Evolutionary conservation across 2,888 invertebrate genomes (phyloP).

Genomic region (Xylocampa areola): DNA sequence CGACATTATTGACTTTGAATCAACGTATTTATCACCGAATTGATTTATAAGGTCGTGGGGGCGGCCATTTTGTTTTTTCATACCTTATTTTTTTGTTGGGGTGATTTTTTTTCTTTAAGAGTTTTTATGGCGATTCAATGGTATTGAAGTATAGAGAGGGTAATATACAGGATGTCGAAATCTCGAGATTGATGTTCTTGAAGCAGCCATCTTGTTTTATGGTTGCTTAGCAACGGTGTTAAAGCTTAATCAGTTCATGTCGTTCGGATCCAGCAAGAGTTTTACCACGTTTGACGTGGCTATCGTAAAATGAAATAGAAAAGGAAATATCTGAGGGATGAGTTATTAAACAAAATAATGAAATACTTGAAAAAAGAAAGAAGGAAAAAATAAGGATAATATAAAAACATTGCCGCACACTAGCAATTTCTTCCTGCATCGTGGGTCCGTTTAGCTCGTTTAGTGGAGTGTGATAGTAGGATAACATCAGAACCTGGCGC

Average conservation of each 20-base stretch:
- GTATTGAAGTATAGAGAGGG: not conserved
- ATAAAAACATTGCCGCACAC: no score
- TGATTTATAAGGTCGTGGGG: slow-evolving; percentile 44
- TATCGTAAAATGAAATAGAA: no score
- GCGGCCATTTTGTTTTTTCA: slow-evolving; percentile 29
- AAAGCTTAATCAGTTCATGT: not conserved
- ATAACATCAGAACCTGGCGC: no score
- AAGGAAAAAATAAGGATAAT: no score
- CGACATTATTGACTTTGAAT: slow-evolving; percentile 58
- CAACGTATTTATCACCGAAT: slow-evolving; percentile 49
- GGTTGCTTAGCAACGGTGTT: not conserved
- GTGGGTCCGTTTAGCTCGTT: no score
- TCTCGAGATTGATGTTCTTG: slow-evolving; percentile 15
- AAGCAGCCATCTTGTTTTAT: not conserved
- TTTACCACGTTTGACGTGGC: no score
- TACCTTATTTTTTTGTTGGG: slow-evolving; percentile 29
- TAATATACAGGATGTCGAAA: not conserved
- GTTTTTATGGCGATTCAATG: slow-evolving; percentile 13
- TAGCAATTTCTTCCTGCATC: no score
- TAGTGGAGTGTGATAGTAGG: no score
- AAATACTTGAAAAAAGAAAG: no score
- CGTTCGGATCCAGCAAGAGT: no score
- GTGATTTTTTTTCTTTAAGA: slow-evolving; percentile 21
- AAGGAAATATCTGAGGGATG: no score
- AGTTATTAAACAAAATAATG: no score